Percentiles rank a stretch among this genome's conserved stretches.
phyloP scores from a whole-genome alignment of 2,888 invertebrate species.

The Eilema caniola region DNA sequence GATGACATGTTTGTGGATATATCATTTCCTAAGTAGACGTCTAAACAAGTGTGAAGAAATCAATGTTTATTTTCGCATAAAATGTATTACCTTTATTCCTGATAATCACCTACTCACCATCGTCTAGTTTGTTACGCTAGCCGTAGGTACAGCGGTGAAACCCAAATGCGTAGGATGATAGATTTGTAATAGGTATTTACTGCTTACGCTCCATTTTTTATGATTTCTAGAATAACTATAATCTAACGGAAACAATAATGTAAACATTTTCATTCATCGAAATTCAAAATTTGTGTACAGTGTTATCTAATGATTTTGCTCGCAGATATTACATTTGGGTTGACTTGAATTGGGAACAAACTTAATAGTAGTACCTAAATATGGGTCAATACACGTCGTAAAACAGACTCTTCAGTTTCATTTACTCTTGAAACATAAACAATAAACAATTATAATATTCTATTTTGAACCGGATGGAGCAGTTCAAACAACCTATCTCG shows the following conservation, averaged over 20 bases:
- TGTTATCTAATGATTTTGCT: neutral
- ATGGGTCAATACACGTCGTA: neutral
- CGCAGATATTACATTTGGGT: neutral
- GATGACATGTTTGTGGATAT: conserved; percentile 41
- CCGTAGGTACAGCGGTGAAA: conserved; percentile 31
- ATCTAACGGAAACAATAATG: conserved; percentile 40
- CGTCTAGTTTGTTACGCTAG: conserved; percentile 12
- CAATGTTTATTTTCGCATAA: conserved; percentile 36
- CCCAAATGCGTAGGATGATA: conserved; percentile 41
- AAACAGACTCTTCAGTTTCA: neutral
- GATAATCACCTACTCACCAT: conserved; percentile 20
- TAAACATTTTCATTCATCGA: conserved; percentile 44
- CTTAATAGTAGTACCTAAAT: neutral
- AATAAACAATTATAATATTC: neutral
- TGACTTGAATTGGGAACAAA: neutral
- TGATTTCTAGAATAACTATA: conserved; percentile 39
- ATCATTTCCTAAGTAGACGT: conserved; percentile 37
- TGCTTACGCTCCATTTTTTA: conserved; percentile 29
- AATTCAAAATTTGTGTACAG: conserved; percentile 3
- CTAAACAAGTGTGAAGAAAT: conserved; percentile 29
- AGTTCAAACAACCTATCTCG: no score
- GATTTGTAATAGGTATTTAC: conserved; percentile 35
- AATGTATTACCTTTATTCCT: conserved; percentile 23
- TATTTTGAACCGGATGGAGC: neutral
- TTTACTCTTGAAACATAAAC: neutral